These are phyloP conservation scores for Rattus rattus DNA, from an alignment of 2,113 vertebrate species.

Conservation along the genomic window DNA sequence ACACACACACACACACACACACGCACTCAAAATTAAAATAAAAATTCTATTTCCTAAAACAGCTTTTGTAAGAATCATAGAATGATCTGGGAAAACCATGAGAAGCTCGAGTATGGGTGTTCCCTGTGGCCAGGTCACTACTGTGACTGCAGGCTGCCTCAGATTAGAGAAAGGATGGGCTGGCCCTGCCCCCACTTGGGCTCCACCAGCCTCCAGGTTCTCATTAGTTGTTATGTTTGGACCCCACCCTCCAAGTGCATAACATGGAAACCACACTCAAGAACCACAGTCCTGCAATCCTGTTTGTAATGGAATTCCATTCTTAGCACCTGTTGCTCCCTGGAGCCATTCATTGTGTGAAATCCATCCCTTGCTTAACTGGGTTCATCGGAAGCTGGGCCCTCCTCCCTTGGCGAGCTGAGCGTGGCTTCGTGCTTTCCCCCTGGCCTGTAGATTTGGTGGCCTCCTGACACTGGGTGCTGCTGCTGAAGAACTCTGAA, in stretches of 20 bases:
- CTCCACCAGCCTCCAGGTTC: not conserved
- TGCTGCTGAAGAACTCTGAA: not conserved
- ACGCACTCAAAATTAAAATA: not conserved
- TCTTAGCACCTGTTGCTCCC: conserved; percentile 51
- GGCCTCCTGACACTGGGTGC: not conserved
- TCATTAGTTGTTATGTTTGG: not conserved
- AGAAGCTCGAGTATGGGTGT: not conserved
- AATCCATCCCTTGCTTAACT: not conserved
- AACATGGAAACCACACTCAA: not conserved
- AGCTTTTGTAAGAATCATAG: conserved; percentile 1
- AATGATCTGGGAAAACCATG: not conserved
- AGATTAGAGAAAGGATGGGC: not conserved
- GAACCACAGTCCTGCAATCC: not conserved
- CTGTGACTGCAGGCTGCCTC: not conserved
- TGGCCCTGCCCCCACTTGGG: not conserved
- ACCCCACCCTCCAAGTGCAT: not conserved
- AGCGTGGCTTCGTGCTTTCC: not conserved
- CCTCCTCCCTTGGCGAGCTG: not conserved
- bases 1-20: too few relatives aligned
- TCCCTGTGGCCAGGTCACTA: not conserved
- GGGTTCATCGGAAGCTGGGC: not conserved
- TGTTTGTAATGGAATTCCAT: not conserved
- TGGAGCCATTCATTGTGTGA: conserved; percentile 24
- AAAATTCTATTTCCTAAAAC: not conserved
- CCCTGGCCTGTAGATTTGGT: fast-evolving